Percentiles rank a stretch among this genome's conserved stretches.
Evolutionary conservation across 2,888 invertebrate genomes (phyloP).

Genomic region (Trissonchulus sp.): DNA sequence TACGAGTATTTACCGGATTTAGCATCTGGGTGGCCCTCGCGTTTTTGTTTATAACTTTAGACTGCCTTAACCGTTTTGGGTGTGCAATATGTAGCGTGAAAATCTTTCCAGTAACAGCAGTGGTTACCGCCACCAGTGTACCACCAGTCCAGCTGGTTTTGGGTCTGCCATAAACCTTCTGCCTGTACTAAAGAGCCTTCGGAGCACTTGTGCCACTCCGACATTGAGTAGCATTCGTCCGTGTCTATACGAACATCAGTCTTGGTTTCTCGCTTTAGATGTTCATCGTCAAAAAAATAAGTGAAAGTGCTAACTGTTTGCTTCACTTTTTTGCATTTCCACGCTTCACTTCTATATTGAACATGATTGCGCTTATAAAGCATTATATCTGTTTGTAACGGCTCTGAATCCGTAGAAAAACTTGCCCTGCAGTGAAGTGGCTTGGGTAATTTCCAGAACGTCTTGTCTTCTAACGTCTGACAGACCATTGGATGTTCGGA

Average conservation of each 20-base stretch:
- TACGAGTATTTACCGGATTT: too few relatives aligned
- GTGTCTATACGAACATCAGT: neutral
- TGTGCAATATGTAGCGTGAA: too few relatives aligned
- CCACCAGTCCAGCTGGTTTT: neutral
- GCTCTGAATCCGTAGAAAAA: too few relatives aligned
- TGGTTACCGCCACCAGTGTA: constrained; percentile 16
- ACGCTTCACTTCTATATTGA: neutral
- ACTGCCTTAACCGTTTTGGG: too few relatives aligned
- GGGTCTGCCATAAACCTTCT: neutral
- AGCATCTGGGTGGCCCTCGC: too few relatives aligned
- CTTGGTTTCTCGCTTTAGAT: constrained; percentile 3
- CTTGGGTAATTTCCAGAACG: too few relatives aligned
- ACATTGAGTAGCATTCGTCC: constrained; percentile 11
- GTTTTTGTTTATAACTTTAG: too few relatives aligned
- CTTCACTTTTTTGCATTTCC: neutral
- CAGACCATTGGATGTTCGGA: too few relatives aligned
- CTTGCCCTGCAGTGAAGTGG: too few relatives aligned
- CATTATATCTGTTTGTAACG: neutral
- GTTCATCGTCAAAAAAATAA: constrained; percentile 16
- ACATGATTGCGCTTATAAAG: neutral
- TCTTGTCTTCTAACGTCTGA: too few relatives aligned
- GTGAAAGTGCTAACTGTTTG: neutral
- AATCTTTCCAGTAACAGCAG: constrained; percentile 21
- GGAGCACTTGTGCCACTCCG: neutral
- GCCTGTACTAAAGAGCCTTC: neutral